A percentile compares a stretch with the other conserved stretches of the same genome.
Evolutionary conservation across 2,797 vertebrate genomes (phyloP).

Genomic region (Brachyrhaphis roseni): DNA sequence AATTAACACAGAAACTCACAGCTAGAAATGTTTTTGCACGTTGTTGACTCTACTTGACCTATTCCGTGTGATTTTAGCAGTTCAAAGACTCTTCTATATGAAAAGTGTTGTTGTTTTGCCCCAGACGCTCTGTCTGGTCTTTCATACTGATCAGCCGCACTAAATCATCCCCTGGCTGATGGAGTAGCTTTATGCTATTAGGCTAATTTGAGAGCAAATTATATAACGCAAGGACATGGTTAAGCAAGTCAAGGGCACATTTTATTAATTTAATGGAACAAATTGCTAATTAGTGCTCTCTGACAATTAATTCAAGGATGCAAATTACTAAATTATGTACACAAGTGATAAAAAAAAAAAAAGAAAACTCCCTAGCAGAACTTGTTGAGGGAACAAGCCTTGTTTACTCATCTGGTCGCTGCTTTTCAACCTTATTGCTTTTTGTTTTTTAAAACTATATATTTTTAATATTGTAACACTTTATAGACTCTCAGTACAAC

Average conservation of each 20-base stretch:
- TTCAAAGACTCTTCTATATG: not conserved
- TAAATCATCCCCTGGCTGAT: slow-evolving; percentile 15
- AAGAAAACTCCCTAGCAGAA: not conserved
- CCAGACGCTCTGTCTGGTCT: not conserved
- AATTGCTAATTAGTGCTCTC: slow-evolving; percentile 42
- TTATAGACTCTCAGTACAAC: not conserved
- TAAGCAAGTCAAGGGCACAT: slow-evolving; percentile 35
- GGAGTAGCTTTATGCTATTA: slow-evolving; percentile 31
- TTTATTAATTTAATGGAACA: slow-evolving; percentile 50
- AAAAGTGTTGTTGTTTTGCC: not conserved
- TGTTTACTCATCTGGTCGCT: not conserved
- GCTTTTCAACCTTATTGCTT: not conserved
- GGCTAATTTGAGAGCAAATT: slow-evolving; percentile 38
- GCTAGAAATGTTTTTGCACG: too few species aligned
- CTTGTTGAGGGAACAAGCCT: not conserved
- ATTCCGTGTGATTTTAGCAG: not conserved
- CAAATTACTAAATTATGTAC: slow-evolving; percentile 27
- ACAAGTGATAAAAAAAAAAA: slow-evolving; percentile 4
- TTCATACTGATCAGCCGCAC: slow-evolving; percentile 11
- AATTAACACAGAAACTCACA: slow-evolving; percentile 2
- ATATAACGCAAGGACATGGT: slow-evolving; percentile 37
- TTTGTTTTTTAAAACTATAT: not conserved
- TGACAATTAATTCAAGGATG: slow-evolving; percentile 33
- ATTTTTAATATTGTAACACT: not conserved
- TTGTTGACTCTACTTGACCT: not conserved